Evolutionary conservation across 2,888 invertebrate species (phyloP).

Genomic region (Standfussiana lucernea): DNA sequence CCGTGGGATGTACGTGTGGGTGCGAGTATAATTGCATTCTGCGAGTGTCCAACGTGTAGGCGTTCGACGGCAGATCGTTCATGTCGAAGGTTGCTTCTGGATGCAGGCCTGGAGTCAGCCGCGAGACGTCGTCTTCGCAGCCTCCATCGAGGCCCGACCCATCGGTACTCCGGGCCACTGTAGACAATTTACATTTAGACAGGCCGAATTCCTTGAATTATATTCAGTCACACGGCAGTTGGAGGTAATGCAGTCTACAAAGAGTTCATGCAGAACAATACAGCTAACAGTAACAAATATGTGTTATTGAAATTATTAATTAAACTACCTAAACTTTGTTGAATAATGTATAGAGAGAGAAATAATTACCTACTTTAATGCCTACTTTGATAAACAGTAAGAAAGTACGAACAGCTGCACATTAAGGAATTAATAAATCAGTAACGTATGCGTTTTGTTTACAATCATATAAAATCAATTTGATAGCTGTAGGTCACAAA

Average conservation of each 20-base stretch:
- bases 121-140: slow-evolving; percentile 79
- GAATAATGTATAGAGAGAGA: background rate
- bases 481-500: background rate
- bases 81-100: slow-evolving; percentile 81
- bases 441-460: slow-evolving; percentile 16
- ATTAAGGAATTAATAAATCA: slow-evolving; percentile 6
- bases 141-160: slow-evolving; percentile 81
- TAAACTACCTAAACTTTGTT: background rate
- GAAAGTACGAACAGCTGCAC: slow-evolving; percentile 3
- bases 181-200: slow-evolving; percentile 56
- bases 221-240: slow-evolving; percentile 3
- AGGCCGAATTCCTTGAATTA: background rate
- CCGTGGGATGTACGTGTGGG: slow-evolving; percentile 83
- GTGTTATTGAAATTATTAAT: background rate
- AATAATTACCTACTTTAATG: background rate
- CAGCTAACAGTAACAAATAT: background rate
- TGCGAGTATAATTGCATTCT: slow-evolving; percentile 87
- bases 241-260: background rate
- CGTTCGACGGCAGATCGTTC: slow-evolving; percentile 84
- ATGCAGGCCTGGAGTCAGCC: slow-evolving; percentile 79
- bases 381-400: slow-evolving; percentile 1
- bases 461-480: slow-evolving; percentile 15
- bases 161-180: slow-evolving; percentile 85
- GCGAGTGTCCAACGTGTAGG: slow-evolving; percentile 83
- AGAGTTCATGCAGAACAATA: slow-evolving; percentile 6